phyloP scores from a whole-genome alignment of 2,888 invertebrate genomes.

The Drosophila multiciliata region DNA sequence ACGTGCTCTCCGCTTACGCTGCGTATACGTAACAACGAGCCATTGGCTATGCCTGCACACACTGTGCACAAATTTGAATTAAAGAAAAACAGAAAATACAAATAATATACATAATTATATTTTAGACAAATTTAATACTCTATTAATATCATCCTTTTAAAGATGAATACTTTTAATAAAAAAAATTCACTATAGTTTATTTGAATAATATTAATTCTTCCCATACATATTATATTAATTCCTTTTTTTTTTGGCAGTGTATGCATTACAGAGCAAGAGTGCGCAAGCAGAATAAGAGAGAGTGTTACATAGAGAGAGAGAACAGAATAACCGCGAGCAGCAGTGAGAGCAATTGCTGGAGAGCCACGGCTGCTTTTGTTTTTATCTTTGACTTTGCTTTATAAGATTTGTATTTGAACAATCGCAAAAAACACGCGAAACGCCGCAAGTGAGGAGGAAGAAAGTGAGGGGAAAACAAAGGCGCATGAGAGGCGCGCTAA shows the following conservation, averaged over 20 bases:
- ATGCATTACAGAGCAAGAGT: conserved; percentile 19
- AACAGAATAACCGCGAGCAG: background rate
- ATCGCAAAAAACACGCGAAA: conserved; percentile 63
- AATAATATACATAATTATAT: background rate
- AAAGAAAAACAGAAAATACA: background rate
- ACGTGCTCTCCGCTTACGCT: conserved; percentile 31
- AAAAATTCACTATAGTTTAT: background rate
- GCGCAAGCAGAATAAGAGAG: conserved; percentile 27
- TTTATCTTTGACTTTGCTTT: conserved; percentile 38
- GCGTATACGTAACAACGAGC: conserved; percentile 56
- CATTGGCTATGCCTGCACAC: conserved; percentile 43
- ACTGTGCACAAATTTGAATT: conserved; percentile 21
- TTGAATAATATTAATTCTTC: background rate
- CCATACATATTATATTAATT: background rate
- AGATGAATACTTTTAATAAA: background rate
- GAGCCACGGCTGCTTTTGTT: conserved; percentile 23
- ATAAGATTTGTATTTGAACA: conserved; percentile 66
- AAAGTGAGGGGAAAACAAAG: background rate
- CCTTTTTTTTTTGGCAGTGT: conserved; percentile 34
- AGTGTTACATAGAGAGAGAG: background rate
- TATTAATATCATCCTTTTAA: background rate
- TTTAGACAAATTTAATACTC: background rate
- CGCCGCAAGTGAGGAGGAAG: conserved; percentile 4
- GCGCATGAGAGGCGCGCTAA: conserved; percentile 40
- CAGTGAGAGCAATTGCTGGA: conserved; percentile 32